Conservation (phyloP, 2,888 invertebrate species). For the Orthonychiurus folsomi region DNA sequence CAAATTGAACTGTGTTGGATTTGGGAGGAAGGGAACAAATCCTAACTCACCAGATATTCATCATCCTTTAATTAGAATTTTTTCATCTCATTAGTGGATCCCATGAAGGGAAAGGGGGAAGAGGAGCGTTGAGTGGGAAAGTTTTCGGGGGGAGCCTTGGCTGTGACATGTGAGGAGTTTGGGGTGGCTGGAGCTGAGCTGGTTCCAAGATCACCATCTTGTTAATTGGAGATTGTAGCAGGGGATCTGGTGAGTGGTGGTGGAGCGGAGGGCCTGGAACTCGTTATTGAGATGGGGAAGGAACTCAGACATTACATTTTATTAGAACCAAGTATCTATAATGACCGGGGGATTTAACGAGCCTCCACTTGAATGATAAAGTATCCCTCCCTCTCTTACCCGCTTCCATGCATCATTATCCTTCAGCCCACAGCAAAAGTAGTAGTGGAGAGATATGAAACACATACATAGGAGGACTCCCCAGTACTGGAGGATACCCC, state of each 20-base stretch:
- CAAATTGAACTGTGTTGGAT: constrained; percentile 28
- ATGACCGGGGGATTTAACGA: constrained; percentile 31
- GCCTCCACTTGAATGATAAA: constrained; percentile 33
- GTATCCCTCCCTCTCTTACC: constrained; percentile 7
- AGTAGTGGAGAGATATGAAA: no score
- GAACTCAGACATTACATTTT: constrained; percentile 33
- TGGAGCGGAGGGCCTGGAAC: constrained; percentile 19
- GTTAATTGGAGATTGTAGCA: constrained; percentile 36
- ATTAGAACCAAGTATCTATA: constrained; percentile 29
- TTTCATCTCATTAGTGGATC: constrained; percentile 35
- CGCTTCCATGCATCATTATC: neutral
- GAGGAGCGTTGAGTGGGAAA: constrained; percentile 30
- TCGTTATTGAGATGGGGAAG: constrained; percentile 34
- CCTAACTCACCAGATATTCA: constrained; percentile 33
- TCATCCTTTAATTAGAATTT: constrained; percentile 38
- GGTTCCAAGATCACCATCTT: constrained; percentile 25
- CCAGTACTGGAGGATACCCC: no score
- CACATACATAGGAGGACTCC: no score
- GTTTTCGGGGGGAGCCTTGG: constrained; percentile 13
- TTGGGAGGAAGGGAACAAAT: constrained; percentile 25
- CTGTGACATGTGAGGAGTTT: neutral
- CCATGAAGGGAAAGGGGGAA: constrained; percentile 23
- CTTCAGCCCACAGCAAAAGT: no score
- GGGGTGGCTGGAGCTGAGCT: constrained; percentile 8
- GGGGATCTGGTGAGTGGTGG: no score